phyloP scores from a whole-genome alignment of 2,888 invertebrate genomes.

The Andrena haemorrhoa region DNA sequence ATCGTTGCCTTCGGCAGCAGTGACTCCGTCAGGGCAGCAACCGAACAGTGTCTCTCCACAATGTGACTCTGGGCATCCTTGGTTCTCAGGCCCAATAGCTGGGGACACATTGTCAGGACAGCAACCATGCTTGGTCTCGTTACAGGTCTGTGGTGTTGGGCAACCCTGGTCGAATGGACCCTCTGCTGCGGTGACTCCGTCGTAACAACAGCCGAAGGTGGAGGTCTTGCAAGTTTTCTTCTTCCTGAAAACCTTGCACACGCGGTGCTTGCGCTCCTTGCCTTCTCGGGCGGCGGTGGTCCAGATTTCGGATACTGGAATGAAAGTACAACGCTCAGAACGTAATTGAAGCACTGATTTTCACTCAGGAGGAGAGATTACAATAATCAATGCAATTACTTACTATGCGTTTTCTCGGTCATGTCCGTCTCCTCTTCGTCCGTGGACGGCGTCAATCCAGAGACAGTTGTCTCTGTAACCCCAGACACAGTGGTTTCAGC shows the following conservation, averaged over 20 bases:
- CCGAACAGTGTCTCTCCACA: conserved; percentile 94
- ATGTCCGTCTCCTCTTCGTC: conserved; percentile 52
- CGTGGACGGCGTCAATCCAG: conserved; percentile 64
- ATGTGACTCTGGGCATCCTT: conserved; percentile 91
- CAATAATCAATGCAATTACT: conserved; percentile 29
- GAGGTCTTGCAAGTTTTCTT: conserved; percentile 88
- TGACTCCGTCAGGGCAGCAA: conserved; percentile 93
- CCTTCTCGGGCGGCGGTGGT: conserved; percentile 86
- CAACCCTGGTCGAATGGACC: conserved; percentile 95
- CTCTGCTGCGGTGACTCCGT: conserved; percentile 90
- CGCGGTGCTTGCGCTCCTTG: conserved; percentile 84
- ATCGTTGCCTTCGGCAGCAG: conserved; percentile 92
- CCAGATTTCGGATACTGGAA: conserved; percentile 85
- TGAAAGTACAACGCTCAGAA: not conserved
- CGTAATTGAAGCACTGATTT: not conserved
- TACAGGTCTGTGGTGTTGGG: conserved; percentile 90
- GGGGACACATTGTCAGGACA: conserved; percentile 94
- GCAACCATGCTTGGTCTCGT: conserved; percentile 91
- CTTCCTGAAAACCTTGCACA: conserved; percentile 87
- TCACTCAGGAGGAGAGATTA: not conserved
- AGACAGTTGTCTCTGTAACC: conserved; percentile 61
- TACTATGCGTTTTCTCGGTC: conserved; percentile 76
- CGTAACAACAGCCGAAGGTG: conserved; percentile 94
- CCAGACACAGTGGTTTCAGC: conserved; percentile 59
- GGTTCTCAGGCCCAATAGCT: conserved; percentile 89